Evolutionary conservation across 2,113 vertebrate species (phyloP), one percentile per base, ranked within the genome.

Genomic region (Microtus oregoni): DNA sequence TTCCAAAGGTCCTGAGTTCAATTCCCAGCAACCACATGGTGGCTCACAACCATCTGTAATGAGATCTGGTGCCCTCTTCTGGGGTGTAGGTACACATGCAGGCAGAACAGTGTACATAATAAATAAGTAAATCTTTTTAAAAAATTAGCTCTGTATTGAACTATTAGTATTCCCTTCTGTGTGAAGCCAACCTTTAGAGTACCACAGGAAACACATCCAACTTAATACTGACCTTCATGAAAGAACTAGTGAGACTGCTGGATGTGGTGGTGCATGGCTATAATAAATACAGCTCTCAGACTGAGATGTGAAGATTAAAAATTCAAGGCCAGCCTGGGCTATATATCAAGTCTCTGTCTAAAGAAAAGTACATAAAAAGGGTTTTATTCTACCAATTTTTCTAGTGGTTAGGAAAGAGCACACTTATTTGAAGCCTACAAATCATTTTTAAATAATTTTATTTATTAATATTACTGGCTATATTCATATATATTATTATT

Each of bases 401-500:
- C 50, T 83, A n/a, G 44, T 90, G 28, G 9, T n/a, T 91, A 96
- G 61, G 30, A 41, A n/a, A 81, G 87, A 95, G 47, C 47, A 72
- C 76, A 94, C 92, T 78, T 91, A 86, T 44, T 96, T 75, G 47
- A 92, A 89, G 52, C 76, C 41, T 90, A 38, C 50, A 82, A 22
- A 79, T 85, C 63, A 81, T 75, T 44, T 96, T 70, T 81, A 93
- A 86, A 65, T 82, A 58, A 86, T 75, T 96, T 79, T 88, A 85
- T 61, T 77, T 47, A 77, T 67, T 91, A 82, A 73, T 72, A 38
- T 85, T 68, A 47, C 2, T 61, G 67, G 85, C 38, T 61, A 85
- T 92, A 79, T 50, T 83, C 83, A 91, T 13, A 93, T 73, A 19
- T 73, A 15, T 68, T 68, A 15, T 68, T 68, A 41, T 73, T 73